Conservation (phyloP, 2,113 vertebrate species). For the Eudorcas thomsonii region DNA sequence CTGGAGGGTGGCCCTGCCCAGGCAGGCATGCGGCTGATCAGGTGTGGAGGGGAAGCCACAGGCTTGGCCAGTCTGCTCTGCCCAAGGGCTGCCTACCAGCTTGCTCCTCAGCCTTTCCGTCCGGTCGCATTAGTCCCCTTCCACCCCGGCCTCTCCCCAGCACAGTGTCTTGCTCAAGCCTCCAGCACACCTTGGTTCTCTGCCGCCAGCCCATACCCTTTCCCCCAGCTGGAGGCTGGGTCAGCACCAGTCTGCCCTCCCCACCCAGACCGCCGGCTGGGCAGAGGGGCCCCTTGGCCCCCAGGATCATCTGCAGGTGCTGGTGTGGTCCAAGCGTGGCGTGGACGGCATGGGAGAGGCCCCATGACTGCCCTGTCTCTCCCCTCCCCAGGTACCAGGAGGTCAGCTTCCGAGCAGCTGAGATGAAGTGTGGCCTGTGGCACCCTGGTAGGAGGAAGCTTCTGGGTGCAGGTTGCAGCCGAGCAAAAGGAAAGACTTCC, state of each 20-base stretch:
- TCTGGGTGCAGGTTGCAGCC: neutral
- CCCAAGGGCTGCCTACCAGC: neutral
- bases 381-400: neutral
- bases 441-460: neutral
- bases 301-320: too few species aligned
- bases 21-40: too few species aligned
- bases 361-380: neutral
- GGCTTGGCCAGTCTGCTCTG: neutral
- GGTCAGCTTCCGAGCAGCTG: neutral
- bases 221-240: neutral
- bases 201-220: neutral
- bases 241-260: neutral
- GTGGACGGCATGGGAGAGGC: accelerated
- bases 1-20: accelerated
- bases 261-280: neutral
- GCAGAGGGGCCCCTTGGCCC: neutral
- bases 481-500: neutral
- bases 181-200: neutral
- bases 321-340: neutral
- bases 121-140: neutral
- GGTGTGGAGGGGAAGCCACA: neutral
- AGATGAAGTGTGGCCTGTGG: neutral
- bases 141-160: neutral
- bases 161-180: neutral
- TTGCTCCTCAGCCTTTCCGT: neutral